phyloP scores from a whole-genome alignment of 2,797 vertebrate genomes.

The Etheostoma perlongum region DNA sequence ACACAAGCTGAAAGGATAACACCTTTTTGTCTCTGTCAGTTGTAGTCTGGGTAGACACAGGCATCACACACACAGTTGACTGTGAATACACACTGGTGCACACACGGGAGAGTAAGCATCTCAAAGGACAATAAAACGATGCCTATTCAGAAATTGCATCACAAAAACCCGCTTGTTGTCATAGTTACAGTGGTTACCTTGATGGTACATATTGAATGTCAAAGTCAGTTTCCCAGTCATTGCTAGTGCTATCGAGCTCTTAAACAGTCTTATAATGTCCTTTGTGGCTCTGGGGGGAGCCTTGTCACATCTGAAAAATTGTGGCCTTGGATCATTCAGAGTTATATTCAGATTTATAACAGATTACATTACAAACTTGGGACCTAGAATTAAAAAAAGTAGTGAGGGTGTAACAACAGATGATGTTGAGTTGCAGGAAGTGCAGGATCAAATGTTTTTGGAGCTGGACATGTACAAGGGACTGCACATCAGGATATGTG shows the following conservation, averaged over 20 bases:
- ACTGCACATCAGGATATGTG: neutral
- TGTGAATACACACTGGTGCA: constrained; percentile 4
- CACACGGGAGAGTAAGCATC: constrained; percentile 5
- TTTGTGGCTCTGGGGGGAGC: neutral
- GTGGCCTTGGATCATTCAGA: neutral
- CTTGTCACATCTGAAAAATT: neutral
- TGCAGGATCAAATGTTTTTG: neutral
- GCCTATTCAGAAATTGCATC: neutral
- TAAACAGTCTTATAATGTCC: neutral
- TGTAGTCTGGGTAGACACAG: constrained; percentile 17
- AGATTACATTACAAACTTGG: neutral
- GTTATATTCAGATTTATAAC: neutral
- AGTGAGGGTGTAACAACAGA: neutral
- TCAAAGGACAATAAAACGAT: constrained; percentile 21
- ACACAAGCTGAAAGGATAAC: constrained; percentile 39
- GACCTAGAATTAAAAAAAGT: neutral
- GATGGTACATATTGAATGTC: constrained; percentile 2
- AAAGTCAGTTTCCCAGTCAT: constrained; percentile 1
- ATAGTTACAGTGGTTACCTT: constrained; percentile 13
- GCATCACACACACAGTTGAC: constrained; percentile 20
- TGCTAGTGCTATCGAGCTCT: no score
- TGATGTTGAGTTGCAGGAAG: neutral
- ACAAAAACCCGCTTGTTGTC: neutral
- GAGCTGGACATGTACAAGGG: neutral
- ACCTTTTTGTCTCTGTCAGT: constrained; percentile 37